These are phyloP conservation scores for Drosophila neonasuta DNA, from an alignment of 2,888 invertebrate species.

Conservation along the genomic window DNA sequence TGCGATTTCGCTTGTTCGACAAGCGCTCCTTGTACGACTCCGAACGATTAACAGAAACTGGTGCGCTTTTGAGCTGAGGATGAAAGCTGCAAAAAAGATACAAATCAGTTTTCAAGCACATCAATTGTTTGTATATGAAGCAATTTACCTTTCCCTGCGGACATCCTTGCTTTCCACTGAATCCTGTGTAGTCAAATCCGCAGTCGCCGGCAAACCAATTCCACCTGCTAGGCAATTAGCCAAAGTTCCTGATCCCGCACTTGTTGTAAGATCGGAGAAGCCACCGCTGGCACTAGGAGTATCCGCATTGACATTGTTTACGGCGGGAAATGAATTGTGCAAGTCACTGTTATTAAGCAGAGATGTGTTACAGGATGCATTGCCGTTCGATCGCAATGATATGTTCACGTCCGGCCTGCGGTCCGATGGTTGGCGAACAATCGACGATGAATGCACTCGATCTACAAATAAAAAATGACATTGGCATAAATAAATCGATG, in stretches of 20 bases:
- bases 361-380: slow-evolving; percentile 69
- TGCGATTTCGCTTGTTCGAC: slow-evolving; percentile 86
- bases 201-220: slow-evolving; percentile 47
- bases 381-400: slow-evolving; percentile 78
- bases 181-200: slow-evolving; percentile 79
- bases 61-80: slow-evolving; percentile 81
- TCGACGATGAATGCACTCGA: slow-evolving; percentile 80
- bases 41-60: slow-evolving; percentile 85
- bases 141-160: slow-evolving; percentile 73
- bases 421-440: slow-evolving; percentile 82
- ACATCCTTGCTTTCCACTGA: slow-evolving; percentile 73
- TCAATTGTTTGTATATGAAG: neutral
- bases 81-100: slow-evolving; percentile 62
- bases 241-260: slow-evolving; percentile 49
- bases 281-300: slow-evolving; percentile 45
- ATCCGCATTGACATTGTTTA: slow-evolving; percentile 56
- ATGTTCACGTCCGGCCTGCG: slow-evolving; percentile 81
- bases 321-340: slow-evolving; percentile 69
- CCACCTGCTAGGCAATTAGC: slow-evolving; percentile 51
- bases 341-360: slow-evolving; percentile 75
- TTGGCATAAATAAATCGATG: neutral
- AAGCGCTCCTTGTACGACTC: slow-evolving; percentile 89
- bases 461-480: slow-evolving; percentile 64
- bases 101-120: neutral
- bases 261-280: slow-evolving; percentile 49